Evolutionary conservation across 2,888 invertebrate genomes (phyloP).

Genomic region (Pycnomerus fuliginosus): DNA sequence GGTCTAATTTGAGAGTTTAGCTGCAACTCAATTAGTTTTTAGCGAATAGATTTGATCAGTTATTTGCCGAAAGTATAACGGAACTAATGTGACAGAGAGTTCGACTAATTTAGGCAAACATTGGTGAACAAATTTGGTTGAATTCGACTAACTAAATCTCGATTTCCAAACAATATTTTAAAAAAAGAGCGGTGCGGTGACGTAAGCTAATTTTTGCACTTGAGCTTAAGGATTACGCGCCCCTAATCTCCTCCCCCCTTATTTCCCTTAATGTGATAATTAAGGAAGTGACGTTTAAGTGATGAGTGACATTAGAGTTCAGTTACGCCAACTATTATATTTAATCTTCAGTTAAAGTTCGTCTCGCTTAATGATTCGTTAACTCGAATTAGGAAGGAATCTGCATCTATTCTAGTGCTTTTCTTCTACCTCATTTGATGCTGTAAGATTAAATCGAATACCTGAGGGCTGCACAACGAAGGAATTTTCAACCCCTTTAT

Average conservation of each 20-base stretch:
- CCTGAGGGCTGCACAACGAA: conserved; percentile 1
- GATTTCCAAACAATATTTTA: no score
- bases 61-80: no score
- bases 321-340: conserved; percentile 52
- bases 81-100: no score
- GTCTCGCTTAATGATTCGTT: conserved; percentile 51
- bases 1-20: no score
- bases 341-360: conserved; percentile 53
- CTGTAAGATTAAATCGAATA: conserved; percentile 13
- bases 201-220: no score
- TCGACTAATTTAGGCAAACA: no score
- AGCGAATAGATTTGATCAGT: no score
- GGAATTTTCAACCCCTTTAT: conserved; percentile 11
- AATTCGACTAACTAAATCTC: no score
- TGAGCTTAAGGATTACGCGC: no score
- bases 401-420: conserved; percentile 38
- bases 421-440: conserved; percentile 39
- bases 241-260: conserved; percentile 17
- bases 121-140: no score
- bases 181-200: no score
- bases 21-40: no score
- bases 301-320: conserved; percentile 54
- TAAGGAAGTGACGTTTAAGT: conserved; percentile 53
- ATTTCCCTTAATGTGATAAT: conserved; percentile 49
- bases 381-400: conserved; percentile 48